Conservation (phyloP, 2,888 invertebrate genomes). For the Zele albiditarsus region DNA sequence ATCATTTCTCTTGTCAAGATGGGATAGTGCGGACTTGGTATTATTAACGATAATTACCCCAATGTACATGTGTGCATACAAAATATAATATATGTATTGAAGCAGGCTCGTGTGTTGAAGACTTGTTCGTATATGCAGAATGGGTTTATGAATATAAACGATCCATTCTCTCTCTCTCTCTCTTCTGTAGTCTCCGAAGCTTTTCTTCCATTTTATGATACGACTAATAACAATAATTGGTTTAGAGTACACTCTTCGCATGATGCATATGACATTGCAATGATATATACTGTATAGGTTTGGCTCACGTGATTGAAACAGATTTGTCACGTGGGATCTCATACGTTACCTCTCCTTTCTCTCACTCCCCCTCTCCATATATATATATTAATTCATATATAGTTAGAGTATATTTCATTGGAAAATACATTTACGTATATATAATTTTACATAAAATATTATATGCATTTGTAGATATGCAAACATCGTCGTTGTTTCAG, state of each 20-base stretch:
- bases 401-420: neutral
- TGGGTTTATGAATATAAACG: conserved; percentile 60
- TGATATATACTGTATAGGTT: conserved; percentile 25
- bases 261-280: conserved; percentile 40
- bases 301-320: conserved; percentile 56
- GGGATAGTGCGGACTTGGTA: conserved; percentile 44
- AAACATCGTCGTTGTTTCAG: conserved; percentile 27
- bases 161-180: conserved; percentile 25
- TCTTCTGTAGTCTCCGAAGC: conserved; percentile 7
- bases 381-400: conserved; percentile 13
- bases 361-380: neutral
- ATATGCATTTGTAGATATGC: conserved; percentile 29
- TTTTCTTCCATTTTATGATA: conserved; percentile 47
- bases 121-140: conserved; percentile 13
- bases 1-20: conserved; percentile 48
- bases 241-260: conserved; percentile 45
- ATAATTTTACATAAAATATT: conserved; percentile 31
- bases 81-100: conserved; percentile 31
- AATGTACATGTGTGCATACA: conserved; percentile 44
- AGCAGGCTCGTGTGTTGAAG: conserved; percentile 27
- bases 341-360: conserved; percentile 29
- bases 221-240: conserved; percentile 59
- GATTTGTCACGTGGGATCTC: conserved; percentile 55
- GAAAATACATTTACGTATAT: conserved; percentile 6
- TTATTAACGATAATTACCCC: conserved; percentile 51